Percentiles rank a stretch among this genome's conserved stretches.
phyloP scores from a whole-genome alignment of 2,797 vertebrate genomes.

The Intellagama lesueurii region DNA sequence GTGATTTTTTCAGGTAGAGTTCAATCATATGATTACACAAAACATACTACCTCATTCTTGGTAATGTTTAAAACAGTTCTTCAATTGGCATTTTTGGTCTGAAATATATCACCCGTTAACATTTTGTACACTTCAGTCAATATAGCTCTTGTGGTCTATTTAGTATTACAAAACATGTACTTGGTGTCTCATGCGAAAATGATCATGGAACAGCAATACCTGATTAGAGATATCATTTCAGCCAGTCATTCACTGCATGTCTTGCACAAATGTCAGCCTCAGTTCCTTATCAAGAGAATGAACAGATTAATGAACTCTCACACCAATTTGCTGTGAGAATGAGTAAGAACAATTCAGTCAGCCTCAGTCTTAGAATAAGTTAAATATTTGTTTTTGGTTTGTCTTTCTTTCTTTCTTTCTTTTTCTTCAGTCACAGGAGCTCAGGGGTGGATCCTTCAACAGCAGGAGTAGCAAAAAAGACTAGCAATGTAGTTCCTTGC shows the following conservation, averaged over 20 bases:
- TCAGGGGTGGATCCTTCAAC: neutral
- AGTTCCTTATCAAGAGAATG: neutral
- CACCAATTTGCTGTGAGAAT: neutral
- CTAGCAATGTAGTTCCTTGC: neutral
- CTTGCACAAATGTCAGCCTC: neutral
- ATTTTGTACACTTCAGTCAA: neutral
- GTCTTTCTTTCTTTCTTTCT: neutral
- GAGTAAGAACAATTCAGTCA: neutral
- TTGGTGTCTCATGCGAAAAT: neutral
- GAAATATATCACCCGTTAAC: neutral
- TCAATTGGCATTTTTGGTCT: neutral
- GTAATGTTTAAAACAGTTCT: neutral
- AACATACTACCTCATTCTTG: neutral
- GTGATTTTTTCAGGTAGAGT: neutral
- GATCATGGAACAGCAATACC: too few relatives aligned
- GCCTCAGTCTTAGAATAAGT: too few relatives aligned
- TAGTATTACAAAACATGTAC: neutral
- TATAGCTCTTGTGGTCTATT: neutral
- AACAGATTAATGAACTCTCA: neutral
- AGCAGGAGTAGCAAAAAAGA: neutral
- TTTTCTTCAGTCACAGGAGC: neutral
- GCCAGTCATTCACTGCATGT: neutral
- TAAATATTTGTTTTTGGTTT: neutral
- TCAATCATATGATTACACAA: neutral
- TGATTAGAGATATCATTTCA: neutral